A percentile compares a stretch with the other conserved stretches of the same genome.
Conservation (phyloP, 2,888 invertebrate genomes). For the Agrenia bidenticulata region DNA sequence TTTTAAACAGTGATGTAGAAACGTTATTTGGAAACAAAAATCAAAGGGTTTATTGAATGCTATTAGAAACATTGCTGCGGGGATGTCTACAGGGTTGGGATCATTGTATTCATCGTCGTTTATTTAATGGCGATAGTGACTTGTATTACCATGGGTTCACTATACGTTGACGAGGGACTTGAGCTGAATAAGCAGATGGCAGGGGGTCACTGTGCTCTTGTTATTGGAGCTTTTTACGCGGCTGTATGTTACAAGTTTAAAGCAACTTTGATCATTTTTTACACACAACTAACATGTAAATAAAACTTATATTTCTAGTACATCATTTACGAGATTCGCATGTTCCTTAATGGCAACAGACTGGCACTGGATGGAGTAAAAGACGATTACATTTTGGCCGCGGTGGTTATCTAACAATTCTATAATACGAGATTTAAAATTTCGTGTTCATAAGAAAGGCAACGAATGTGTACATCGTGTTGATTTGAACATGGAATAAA, state of each 20-base stretch:
- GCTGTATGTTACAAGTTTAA: neutral
- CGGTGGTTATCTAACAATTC: neutral
- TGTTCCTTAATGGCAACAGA: neutral
- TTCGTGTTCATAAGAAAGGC: too few relatives aligned
- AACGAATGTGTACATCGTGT: too few relatives aligned
- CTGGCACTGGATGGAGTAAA: neutral
- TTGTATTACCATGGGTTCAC: neutral
- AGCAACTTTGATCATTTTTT: neutral
- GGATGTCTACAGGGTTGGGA: too few relatives aligned
- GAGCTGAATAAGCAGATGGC: neutral
- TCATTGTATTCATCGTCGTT: neutral
- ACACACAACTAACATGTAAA: neutral
- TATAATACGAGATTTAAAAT: too few relatives aligned
- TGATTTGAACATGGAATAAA: too few relatives aligned
- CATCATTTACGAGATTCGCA: neutral
- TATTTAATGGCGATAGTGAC: neutral
- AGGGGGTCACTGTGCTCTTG: neutral
- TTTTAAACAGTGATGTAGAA: too few relatives aligned
- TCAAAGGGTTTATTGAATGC: too few relatives aligned
- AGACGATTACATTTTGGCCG: slow-evolving; percentile 1
- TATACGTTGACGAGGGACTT: neutral
- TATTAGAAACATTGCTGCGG: too few relatives aligned
- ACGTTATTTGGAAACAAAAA: too few relatives aligned
- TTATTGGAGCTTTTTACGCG: neutral
- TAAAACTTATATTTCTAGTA: neutral